These are phyloP conservation scores for Pemphredon lugubris DNA, from an alignment of 2,888 invertebrate species.

Conservation along the genomic window DNA sequence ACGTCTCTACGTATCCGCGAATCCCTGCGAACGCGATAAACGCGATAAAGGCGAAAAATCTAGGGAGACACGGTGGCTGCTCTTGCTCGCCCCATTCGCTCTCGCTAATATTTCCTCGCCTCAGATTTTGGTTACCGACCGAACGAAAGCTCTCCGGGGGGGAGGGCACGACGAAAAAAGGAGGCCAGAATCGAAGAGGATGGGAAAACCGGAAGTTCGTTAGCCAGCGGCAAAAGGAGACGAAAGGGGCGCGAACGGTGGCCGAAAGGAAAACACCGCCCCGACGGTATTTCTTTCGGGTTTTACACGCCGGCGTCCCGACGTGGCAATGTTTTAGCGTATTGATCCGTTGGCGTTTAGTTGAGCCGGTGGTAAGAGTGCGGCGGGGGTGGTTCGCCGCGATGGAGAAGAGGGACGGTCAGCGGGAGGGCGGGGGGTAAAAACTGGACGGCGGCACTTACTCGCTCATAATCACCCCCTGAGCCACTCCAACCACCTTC, in stretches of 20 bases:
- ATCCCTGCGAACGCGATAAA: no score
- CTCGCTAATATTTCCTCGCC: no score
- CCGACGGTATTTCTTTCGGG: slow-evolving; percentile 64
- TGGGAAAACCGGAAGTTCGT: slow-evolving; percentile 39
- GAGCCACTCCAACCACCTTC: slow-evolving; percentile 59
- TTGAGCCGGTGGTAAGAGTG: slow-evolving; percentile 69
- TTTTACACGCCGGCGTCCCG: slow-evolving; percentile 75
- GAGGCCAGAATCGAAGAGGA: slow-evolving; percentile 9
- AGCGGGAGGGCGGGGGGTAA: slow-evolving; percentile 62
- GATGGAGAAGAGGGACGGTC: slow-evolving; percentile 57
- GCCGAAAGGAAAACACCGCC: slow-evolving; percentile 51
- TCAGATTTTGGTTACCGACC: slow-evolving; percentile 31
- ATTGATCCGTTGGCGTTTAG: slow-evolving; percentile 78
- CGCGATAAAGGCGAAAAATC: no score
- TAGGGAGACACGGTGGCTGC: no score
- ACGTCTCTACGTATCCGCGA: no score
- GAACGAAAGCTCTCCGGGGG: slow-evolving; percentile 23
- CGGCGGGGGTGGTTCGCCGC: slow-evolving; percentile 63
- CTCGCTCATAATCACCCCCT: slow-evolving; percentile 78
- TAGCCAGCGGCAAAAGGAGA: slow-evolving; percentile 27
- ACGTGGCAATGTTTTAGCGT: slow-evolving; percentile 80
- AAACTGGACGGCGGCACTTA: slow-evolving; percentile 80
- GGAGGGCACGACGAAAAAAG: not conserved
- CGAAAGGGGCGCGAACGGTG: slow-evolving; percentile 13
- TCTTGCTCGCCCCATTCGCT: no score